These are phyloP conservation scores for Glaucomys volans DNA, from an alignment of 2,113 vertebrate species.

Conservation along the genomic window DNA sequence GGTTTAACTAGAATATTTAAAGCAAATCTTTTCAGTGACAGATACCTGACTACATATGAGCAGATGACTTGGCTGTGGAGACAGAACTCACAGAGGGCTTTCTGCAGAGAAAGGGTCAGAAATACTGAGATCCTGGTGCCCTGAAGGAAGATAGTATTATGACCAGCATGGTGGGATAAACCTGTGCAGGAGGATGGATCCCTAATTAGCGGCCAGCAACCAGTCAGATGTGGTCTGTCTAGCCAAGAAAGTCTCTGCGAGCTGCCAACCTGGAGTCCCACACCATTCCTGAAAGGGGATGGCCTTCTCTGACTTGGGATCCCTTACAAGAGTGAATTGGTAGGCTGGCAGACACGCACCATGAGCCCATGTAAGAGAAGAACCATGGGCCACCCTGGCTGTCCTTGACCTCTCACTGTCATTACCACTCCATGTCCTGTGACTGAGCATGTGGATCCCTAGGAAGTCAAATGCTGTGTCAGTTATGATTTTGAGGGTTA, in stretches of 20 bases:
- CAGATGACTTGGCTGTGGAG: background rate
- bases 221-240: too few relatives aligned
- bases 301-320: background rate
- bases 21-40: background rate
- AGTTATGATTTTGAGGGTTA: background rate
- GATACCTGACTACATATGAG: background rate
- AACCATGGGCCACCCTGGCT: background rate
- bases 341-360: background rate
- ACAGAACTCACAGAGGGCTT: background rate
- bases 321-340: background rate
- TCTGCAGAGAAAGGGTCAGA: background rate
- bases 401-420: background rate
- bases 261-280: background rate
- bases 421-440: background rate
- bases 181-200: background rate
- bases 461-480: background rate
- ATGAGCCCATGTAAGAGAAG: background rate
- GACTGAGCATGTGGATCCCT: background rate
- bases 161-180: background rate
- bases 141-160: background rate
- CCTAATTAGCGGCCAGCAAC: background rate
- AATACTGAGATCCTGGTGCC: background rate
- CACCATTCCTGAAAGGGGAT: background rate
- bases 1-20: background rate
- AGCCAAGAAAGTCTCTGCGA: background rate